These are phyloP conservation scores for Anas bahamensis DNA, from an alignment of 2,797 vertebrate species.

Conservation along the genomic window DNA sequence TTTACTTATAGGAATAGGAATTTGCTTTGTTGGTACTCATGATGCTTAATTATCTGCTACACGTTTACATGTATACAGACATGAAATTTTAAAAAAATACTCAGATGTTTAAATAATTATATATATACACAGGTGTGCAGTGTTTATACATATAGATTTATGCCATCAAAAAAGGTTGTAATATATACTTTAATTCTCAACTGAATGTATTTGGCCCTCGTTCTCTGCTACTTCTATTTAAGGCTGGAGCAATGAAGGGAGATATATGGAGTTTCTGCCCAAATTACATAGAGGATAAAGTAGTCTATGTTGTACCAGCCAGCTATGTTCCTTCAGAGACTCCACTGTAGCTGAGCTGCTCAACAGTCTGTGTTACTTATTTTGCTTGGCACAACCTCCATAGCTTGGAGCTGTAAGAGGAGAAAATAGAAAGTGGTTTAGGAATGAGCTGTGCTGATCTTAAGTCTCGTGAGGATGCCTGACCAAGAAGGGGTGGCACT, in stretches of 20 bases:
- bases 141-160: neutral
- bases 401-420: slow-evolving; percentile 20
- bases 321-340: slow-evolving; percentile 49
- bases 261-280: slow-evolving; percentile 11
- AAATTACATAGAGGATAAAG: slow-evolving; percentile 32
- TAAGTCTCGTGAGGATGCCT: slow-evolving; percentile 26
- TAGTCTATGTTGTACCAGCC: slow-evolving; percentile 37
- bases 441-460: slow-evolving; percentile 49
- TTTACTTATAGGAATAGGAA: neutral
- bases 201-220: neutral
- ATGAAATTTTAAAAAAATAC: neutral
- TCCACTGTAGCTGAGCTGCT: slow-evolving; percentile 39
- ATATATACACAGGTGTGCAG: neutral
- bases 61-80: neutral
- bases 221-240: slow-evolving; percentile 17
- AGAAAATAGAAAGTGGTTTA: slow-evolving; percentile 52
- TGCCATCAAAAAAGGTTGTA: neutral
- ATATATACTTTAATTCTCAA: neutral
- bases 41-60: neutral
- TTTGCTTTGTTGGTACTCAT: neutral
- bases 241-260: slow-evolving; percentile 5
- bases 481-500: neutral
- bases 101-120: neutral
- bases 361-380: slow-evolving; percentile 53
- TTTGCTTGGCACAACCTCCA: slow-evolving; percentile 58